These are phyloP conservation scores for Aplysina aerophoba DNA, from an alignment of 37 sponge, comb jelly and placozoan genomes.

Conservation along the genomic window DNA sequence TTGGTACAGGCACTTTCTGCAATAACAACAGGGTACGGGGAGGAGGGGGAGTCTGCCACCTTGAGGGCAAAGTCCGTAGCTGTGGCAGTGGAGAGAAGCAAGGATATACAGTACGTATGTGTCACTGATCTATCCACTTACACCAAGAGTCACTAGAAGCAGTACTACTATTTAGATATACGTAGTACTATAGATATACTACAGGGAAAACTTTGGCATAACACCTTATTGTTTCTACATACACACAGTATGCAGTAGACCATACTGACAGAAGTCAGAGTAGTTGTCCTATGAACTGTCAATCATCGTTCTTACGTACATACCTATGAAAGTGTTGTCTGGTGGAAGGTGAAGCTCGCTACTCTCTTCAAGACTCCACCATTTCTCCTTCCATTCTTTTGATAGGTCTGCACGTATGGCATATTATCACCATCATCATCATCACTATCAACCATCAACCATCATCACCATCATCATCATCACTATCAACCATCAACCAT, in stretches of 20 bases:
- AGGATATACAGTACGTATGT: neutral
- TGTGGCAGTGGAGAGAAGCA: neutral
- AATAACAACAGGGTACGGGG: slow-evolving; percentile 44
- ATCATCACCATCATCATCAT: no score
- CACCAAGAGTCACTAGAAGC: neutral
- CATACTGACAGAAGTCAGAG: no score
- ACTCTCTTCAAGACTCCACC: slow-evolving; percentile 3
- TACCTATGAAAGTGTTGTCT: slow-evolving; percentile 57
- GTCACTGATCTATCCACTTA: no score
- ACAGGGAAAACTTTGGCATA: no score
- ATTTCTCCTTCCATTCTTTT: slow-evolving; percentile 33
- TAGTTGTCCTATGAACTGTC: no score
- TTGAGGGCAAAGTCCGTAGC: slow-evolving; percentile 63
- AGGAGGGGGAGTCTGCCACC: neutral
- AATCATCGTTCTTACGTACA: no score
- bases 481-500: no score
- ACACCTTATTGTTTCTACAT: no score
- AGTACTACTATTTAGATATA: no score
- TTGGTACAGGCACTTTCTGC: slow-evolving; percentile 40
- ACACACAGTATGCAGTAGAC: no score
- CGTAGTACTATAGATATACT: no score
- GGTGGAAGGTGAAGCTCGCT: slow-evolving; percentile 49
- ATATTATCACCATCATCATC: neutral
- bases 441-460: no score
- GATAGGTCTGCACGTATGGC: slow-evolving; percentile 31